phyloP scores from a whole-genome alignment of 2,797 vertebrate species.

The Holocentrus rufus region DNA sequence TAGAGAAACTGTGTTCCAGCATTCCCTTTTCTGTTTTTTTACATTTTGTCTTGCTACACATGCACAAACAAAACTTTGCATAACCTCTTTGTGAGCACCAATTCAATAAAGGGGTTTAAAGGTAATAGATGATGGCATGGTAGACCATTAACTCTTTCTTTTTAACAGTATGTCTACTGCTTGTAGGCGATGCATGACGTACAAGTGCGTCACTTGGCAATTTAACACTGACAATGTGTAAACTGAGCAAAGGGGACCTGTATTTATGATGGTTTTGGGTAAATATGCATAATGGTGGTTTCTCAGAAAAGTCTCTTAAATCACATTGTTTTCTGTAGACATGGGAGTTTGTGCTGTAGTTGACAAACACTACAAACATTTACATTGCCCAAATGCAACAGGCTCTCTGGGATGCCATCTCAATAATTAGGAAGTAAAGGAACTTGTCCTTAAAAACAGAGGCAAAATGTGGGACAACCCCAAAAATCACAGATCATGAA shows the following conservation, averaged over 20 bases:
- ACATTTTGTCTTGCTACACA: too few species aligned
- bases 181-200: slow-evolving; percentile 9
- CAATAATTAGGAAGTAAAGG: neutral
- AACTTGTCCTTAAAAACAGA: too few species aligned
- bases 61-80: neutral
- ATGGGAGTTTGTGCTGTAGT: neutral
- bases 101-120: neutral
- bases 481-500: too few species aligned
- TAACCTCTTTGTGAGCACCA: neutral
- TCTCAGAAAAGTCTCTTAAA: slow-evolving; percentile 6
- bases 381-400: neutral
- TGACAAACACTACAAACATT: slow-evolving; percentile 32
- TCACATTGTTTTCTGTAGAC: slow-evolving; percentile 44
- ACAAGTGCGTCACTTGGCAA: slow-evolving; percentile 12
- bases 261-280: slow-evolving; percentile 8
- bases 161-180: neutral
- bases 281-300: slow-evolving; percentile 36
- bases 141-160: neutral
- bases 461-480: too few species aligned
- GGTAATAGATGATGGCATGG: neutral
- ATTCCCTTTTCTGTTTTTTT: too few species aligned
- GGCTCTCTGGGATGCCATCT: neutral
- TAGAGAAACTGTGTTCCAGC: too few species aligned
- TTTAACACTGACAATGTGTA: neutral
- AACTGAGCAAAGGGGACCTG: slow-evolving; percentile 2